Evolutionary conservation across 2,797 vertebrate genomes (phyloP).

Genomic region (Oreortyx pictus): DNA sequence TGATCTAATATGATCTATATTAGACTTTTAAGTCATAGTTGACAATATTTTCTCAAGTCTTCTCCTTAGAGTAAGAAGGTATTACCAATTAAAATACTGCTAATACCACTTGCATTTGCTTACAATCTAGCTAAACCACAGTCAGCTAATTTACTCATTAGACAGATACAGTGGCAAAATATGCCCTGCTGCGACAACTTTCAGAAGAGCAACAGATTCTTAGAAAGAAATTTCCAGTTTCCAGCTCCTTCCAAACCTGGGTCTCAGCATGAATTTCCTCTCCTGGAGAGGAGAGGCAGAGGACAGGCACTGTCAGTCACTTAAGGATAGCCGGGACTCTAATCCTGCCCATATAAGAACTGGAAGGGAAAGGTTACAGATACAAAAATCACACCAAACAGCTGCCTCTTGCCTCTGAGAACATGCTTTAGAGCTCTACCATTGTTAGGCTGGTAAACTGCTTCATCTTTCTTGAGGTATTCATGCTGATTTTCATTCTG

Average conservation of each 20-base stretch:
- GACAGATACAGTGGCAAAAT: neutral
- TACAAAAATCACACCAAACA: neutral
- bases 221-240: constrained; percentile 14
- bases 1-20: too few relatives aligned
- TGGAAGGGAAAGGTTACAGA: constrained; percentile 10
- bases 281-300: neutral
- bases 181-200: neutral
- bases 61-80: neutral
- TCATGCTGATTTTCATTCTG: neutral
- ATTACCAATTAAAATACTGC: neutral
- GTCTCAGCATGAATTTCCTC: neutral
- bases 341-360: constrained; percentile 7
- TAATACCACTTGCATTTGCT: neutral
- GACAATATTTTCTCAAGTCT: neutral
- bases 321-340: neutral
- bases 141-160: neutral
- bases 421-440: neutral
- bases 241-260: neutral
- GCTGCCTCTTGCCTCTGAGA: neutral
- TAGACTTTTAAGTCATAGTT: neutral
- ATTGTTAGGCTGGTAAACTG: neutral
- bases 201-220: neutral
- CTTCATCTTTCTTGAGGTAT: neutral
- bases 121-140: neutral
- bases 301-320: neutral